Evolutionary conservation across 2,797 vertebrate genomes (phyloP), one percentile per base, ranked within the genome.

Genomic region (Centroberyx gerrardi): DNA sequence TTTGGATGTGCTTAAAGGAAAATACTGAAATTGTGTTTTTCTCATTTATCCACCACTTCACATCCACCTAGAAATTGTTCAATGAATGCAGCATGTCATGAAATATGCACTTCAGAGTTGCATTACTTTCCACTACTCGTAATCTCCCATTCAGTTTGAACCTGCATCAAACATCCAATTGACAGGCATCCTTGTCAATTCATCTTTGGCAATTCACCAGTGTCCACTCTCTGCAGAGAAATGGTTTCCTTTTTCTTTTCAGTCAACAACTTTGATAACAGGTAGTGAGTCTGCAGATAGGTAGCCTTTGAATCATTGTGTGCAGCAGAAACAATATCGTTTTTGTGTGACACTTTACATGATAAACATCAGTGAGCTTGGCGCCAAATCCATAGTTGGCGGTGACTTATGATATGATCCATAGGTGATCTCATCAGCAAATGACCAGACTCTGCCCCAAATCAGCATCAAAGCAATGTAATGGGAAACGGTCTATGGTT

Each of bases 121-220:
- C 61, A 78, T 89, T 85, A 74, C 82, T 74, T 85, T 76, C 68
- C 67, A 28, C 66, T 27, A 67, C 76, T 80, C 61, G 12, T 71
- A 36, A 78, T 68, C 74, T 66, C 77, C 89, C 82, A 77, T 90
- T 90, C 72, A 74, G 74, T 60, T 61, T 68, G 74, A 80, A 72
- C 62, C 71, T n/a, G 72, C 85, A 91, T 91, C 88, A 90, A 92
- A 90, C 83, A 38, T 82, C 80, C 76, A 82, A 76, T 89, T 85
- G 84, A 87, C 76, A 84, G 87, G 88, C 84, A 79, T 87, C 63
- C 64, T 78, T 85, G 86, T 91, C 88, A 86, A 81, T 75, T 89
- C 76, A 79, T 87, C 79, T 84, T 6, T 62, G 82, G 80, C 70
- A 83, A 85, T 77, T 89, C 83, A 83, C 82, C 59, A 55, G 85